A percentile compares a stretch with the other conserved stretches of the same genome.
Evolutionary conservation across 2,113 vertebrate species (phyloP).

Genomic region (Sapayoa aenigma): DNA sequence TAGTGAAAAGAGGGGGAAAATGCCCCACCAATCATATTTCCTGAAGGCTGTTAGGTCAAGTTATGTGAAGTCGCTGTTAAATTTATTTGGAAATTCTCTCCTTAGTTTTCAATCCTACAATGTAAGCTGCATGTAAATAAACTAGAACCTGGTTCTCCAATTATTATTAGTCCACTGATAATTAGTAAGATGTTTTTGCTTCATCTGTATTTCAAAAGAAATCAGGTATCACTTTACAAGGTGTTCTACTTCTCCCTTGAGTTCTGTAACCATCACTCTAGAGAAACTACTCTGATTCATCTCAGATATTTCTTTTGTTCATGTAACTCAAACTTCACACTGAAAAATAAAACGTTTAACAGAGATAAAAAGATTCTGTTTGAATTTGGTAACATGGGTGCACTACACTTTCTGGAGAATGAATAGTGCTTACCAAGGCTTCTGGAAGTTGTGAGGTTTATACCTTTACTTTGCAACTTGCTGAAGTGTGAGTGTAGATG

Average conservation of each 20-base stretch:
- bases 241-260: not conserved
- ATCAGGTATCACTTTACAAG: not conserved
- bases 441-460: not conserved
- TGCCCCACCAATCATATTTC: no score
- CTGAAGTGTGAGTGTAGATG: not conserved
- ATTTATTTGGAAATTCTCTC: not conserved
- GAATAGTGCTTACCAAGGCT: not conserved
- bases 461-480: not conserved
- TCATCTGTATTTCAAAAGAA: not conserved
- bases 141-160: not conserved
- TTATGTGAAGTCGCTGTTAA: not conserved
- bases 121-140: not conserved
- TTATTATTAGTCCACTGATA: not conserved
- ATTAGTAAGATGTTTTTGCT: not conserved
- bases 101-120: not conserved
- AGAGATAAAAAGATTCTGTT: not conserved
- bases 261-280: not conserved
- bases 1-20: not conserved
- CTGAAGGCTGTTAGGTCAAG: not conserved
- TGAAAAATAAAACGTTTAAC: not conserved
- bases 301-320: not conserved
- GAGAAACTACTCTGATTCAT: not conserved
- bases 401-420: not conserved
- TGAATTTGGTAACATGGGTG: rapidly evolving
- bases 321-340: not conserved